These are phyloP conservation scores for Anorthoa munda DNA, from an alignment of 2,888 invertebrate species.

Conservation along the genomic window DNA sequence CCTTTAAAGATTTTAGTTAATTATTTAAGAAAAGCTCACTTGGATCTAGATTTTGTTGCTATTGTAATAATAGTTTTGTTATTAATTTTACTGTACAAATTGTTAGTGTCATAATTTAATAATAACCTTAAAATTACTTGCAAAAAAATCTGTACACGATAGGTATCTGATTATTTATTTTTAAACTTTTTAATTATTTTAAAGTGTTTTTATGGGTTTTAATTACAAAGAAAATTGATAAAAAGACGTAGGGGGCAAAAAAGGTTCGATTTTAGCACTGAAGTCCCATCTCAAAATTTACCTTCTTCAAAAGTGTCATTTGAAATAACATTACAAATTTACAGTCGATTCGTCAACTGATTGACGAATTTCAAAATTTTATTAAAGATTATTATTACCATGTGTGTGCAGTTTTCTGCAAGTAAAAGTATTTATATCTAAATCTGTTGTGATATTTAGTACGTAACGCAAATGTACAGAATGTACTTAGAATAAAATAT, in stretches of 20 bases:
- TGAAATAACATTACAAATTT: too few species aligned
- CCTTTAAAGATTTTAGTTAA: conserved; percentile 37
- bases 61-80: conserved; percentile 18
- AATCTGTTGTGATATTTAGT: conserved; percentile 85
- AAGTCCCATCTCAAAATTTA: not conserved
- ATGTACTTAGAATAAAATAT: conserved; percentile 75
- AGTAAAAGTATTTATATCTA: conserved; percentile 56
- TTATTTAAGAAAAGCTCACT: conserved; percentile 36
- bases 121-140: conserved; percentile 31
- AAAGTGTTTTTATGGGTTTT: not conserved
- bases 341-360: too few species aligned
- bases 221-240: not conserved
- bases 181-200: not conserved
- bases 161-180: not conserved
- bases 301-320: not conserved
- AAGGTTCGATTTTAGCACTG: not conserved
- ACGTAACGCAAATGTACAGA: conserved; percentile 75
- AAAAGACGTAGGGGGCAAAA: not conserved
- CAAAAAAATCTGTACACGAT: conserved; percentile 15
- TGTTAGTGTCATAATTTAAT: conserved; percentile 56
- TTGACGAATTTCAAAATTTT: too few species aligned
- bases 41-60: conserved; percentile 40
- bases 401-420: conserved; percentile 49
- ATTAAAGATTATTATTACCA: not conserved
- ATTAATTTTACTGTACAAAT: conserved; percentile 48